phyloP scores from a whole-genome alignment of 2,113 vertebrate species.

The Jacana jacana region DNA sequence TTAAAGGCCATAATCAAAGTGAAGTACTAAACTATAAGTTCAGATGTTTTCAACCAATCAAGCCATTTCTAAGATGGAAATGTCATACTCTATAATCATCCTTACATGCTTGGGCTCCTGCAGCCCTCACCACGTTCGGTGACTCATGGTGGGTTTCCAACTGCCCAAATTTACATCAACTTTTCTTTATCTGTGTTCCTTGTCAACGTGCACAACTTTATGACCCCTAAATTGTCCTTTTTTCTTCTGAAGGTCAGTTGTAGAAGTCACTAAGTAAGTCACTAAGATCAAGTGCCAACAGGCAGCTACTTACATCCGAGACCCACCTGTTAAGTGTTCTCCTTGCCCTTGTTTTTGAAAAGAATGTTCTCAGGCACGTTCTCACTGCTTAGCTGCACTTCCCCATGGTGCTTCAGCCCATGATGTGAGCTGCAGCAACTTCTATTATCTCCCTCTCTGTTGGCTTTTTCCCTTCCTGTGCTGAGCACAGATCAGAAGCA shows the following conservation, averaged over 20 bases:
- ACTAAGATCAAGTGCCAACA: not conserved
- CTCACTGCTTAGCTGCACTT: not conserved
- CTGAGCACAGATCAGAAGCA: not conserved
- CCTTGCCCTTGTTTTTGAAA: not conserved
- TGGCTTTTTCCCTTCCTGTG: not conserved
- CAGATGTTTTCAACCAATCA: not conserved
- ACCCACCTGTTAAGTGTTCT: not conserved
- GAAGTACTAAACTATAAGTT: slow-evolving; percentile 3
- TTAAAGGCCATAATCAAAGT: slow-evolving; percentile 25
- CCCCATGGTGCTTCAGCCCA: not conserved
- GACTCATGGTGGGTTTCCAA: not conserved
- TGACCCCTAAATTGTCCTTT: not conserved
- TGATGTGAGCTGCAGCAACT: not conserved
- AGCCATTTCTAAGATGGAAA: not conserved
- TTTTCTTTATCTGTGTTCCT: not conserved
- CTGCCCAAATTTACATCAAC: not conserved
- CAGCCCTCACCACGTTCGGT: not conserved
- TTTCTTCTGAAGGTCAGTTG: not conserved
- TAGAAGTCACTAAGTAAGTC: not conserved
- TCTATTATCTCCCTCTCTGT: not conserved
- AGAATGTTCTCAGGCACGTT: not conserved
- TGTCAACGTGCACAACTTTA: not conserved
- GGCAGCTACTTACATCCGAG: not conserved
- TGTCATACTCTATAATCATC: slow-evolving; percentile 44
- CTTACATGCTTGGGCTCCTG: not conserved